Conservation (phyloP, 2,113 vertebrate species). For the Sminthopsis crassicaudata region DNA sequence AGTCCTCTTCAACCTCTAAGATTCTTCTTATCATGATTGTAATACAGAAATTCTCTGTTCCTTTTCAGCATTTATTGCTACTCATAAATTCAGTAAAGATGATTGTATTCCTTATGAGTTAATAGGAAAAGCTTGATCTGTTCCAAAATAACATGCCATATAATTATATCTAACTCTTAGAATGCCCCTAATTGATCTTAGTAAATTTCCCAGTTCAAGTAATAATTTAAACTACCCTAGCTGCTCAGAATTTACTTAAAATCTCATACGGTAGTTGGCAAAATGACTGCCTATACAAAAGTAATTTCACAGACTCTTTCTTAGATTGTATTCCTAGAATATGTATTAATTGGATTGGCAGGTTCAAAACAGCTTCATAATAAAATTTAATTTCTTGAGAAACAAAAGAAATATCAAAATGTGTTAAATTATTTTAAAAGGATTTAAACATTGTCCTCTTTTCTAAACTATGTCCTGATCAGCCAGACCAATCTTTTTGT, state of each 20-base stretch:
- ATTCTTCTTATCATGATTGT: not conserved
- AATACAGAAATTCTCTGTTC: not conserved
- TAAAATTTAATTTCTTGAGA: not conserved
- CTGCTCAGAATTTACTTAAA: conserved; percentile 55
- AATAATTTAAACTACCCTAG: conserved; percentile 35
- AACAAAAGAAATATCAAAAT: conserved; percentile 17
- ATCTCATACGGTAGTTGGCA: conserved; percentile 35
- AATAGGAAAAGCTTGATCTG: conserved; percentile 44
- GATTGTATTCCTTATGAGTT: conserved; percentile 47
- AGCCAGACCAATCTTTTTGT: not conserved
- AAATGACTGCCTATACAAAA: conserved; percentile 50
- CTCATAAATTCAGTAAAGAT: conserved; percentile 35
- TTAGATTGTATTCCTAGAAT: conserved; percentile 27
- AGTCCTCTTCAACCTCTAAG: not conserved
- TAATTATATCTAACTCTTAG: conserved; percentile 58
- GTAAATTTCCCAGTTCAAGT: not conserved
- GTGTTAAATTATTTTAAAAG: conserved; percentile 18
- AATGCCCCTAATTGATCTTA: conserved; percentile 25
- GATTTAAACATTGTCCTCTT: not conserved
- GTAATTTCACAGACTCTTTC: not conserved
- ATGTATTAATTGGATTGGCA: not conserved
- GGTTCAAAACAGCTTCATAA: conserved; percentile 13
- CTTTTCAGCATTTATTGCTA: conserved; percentile 11
- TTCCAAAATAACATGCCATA: conserved; percentile 13
- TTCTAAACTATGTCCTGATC: not conserved